Evolutionary conservation across 2,888 invertebrate species (phyloP), one percentile per base, ranked within the genome.

Genomic region (Sinhomidia bicolor): DNA sequence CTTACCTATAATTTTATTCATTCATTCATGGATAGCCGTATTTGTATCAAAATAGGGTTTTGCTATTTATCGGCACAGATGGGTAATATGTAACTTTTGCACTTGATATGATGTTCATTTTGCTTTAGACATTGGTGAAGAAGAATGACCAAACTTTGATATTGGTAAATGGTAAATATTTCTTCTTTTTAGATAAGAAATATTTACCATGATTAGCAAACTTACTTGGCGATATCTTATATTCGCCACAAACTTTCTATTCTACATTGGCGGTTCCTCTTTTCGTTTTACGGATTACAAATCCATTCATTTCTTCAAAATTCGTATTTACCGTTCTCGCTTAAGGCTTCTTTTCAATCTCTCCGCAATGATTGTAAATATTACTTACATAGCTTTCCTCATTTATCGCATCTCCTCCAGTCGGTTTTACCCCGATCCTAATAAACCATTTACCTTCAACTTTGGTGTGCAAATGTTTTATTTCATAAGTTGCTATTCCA

Each of bases 391-490:
- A 9, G 0, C 29, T 14, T 78, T 78, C 36, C n/a, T 78, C 2
- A 20, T 78, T 54, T 78, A 57, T n/a, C 44, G 51, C 23, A 3
- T 74, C 23, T 7, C 26, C 14, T 23, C 12, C n/a, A 23, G 51
- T 14, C n/a, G 14, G 7, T 47, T 74, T n/a, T 44, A 74, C 20
- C 14, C 12, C n/a, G 74, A 74, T 14, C 74, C 74, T 26, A 17
- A 78, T 1, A 32, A 57, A 4, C 78, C 54, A 29, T 51, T 78
- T 29, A 10, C 41, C 26, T 80, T 80, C 9, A 36, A 62, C 10
- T 82, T 68, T 51, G 1, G 51, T 14, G 44, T 85, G n/a, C 79
- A 79, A 79, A 79, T 85, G 62, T 12, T 54, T 12, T 85, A 79
- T 26, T 79, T 79, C 41, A 9, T 85, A 5, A 10, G 20, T 9